A percentile compares a stretch with the other conserved stretches of the same genome.
Evolutionary conservation across 2,797 vertebrate genomes (phyloP).

Genomic region (Myotis findleyi): DNA sequence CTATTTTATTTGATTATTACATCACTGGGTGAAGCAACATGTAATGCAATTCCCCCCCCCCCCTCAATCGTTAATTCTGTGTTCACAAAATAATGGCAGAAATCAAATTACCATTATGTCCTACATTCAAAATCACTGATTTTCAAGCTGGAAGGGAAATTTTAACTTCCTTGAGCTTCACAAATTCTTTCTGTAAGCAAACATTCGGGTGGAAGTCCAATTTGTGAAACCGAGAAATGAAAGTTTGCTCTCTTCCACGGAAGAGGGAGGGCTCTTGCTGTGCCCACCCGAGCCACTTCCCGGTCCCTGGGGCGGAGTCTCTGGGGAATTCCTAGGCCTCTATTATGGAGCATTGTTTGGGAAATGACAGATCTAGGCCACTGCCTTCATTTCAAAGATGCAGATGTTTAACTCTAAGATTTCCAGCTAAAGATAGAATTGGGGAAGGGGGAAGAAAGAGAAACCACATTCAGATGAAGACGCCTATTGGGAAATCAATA

Average conservation of each 20-base stretch:
- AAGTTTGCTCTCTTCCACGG: background rate
- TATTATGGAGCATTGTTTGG: background rate
- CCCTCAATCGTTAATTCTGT: constrained; percentile 69
- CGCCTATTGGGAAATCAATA: constrained; percentile 4
- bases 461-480: constrained; percentile 20
- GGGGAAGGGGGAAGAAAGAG: background rate
- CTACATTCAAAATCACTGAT: constrained; percentile 71
- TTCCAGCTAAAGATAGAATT: constrained; percentile 9
- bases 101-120: constrained; percentile 75
- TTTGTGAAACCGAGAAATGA: background rate
- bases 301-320: background rate
- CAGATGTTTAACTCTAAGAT: background rate
- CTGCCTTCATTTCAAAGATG: background rate
- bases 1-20: constrained; percentile 79
- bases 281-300: background rate
- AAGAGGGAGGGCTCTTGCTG: background rate
- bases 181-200: constrained; percentile 21
- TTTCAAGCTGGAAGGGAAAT: constrained; percentile 52
- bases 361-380: background rate
- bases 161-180: constrained; percentile 44
- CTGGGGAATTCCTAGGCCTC: background rate
- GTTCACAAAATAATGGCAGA: constrained; percentile 69
- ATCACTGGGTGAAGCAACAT: constrained; percentile 72
- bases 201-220: background rate
- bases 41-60: constrained; percentile 65